A percentile compares a stretch with the other conserved stretches of the same genome.
Conservation (phyloP, 2,888 invertebrate species). For the Neoaliturus tenellus region DNA sequence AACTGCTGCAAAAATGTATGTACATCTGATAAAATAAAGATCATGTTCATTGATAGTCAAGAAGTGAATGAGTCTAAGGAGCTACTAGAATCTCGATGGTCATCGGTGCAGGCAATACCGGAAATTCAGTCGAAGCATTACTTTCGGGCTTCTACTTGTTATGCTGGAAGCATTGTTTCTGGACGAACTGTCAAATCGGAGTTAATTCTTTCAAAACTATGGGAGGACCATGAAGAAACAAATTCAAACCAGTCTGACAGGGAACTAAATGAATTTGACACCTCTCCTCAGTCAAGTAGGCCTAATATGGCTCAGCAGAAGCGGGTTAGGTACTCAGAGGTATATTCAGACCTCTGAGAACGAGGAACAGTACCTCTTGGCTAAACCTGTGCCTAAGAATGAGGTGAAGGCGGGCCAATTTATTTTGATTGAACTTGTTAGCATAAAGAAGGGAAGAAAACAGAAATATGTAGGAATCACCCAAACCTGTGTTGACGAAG, state of each 20-base stretch:
- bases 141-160: slow-evolving; percentile 40
- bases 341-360: slow-evolving; percentile 39
- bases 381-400: slow-evolving; percentile 28
- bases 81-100: slow-evolving; percentile 42
- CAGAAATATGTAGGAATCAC: slow-evolving; percentile 42
- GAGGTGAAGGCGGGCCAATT: slow-evolving; percentile 48
- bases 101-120: slow-evolving; percentile 33
- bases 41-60: slow-evolving; percentile 44
- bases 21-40: slow-evolving; percentile 51
- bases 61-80: slow-evolving; percentile 46
- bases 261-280: slow-evolving; percentile 35
- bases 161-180: slow-evolving; percentile 44
- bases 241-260: slow-evolving; percentile 39
- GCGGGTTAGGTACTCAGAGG: slow-evolving; percentile 29
- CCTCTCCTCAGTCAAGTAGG: slow-evolving; percentile 36
- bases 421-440: slow-evolving; percentile 42
- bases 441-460: slow-evolving; percentile 40
- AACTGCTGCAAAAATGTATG: slow-evolving; percentile 47
- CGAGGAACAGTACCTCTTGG: slow-evolving; percentile 38
- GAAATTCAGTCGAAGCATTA: slow-evolving; percentile 46
- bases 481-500: slow-evolving; percentile 48
- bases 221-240: slow-evolving; percentile 14
- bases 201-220: slow-evolving; percentile 26
- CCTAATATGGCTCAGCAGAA: slow-evolving; percentile 32
- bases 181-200: slow-evolving; percentile 44